Conservation (phyloP, 2,113 vertebrate genomes). For the Phylloscopus whistleri region DNA sequence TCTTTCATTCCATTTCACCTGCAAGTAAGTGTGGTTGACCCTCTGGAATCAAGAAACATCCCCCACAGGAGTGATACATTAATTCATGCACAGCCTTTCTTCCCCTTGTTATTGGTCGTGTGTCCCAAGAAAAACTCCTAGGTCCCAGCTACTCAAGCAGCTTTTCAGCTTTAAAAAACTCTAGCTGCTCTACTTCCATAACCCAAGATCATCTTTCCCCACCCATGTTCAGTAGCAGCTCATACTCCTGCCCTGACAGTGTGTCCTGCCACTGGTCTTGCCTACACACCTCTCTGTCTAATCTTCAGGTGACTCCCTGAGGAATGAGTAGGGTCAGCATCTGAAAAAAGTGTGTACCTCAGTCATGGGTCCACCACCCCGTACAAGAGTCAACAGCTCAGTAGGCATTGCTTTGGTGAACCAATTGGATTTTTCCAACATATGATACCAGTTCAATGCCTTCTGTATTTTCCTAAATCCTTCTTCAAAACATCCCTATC, state of each 20-base stretch:
- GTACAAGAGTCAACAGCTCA: background rate
- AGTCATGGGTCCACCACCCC: too few species aligned
- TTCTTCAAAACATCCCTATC: background rate
- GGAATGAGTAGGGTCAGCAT: background rate
- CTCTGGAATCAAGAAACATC: background rate
- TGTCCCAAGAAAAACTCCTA: background rate
- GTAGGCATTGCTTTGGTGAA: background rate
- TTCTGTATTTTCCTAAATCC: background rate
- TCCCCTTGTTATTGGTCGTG: accelerated
- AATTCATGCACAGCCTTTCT: background rate
- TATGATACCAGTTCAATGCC: background rate
- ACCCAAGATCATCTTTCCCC: background rate
- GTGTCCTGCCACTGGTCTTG: background rate
- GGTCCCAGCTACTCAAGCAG: background rate
- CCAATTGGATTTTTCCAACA: background rate
- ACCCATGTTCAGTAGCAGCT: background rate
- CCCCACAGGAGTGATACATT: background rate
- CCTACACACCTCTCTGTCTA: background rate
- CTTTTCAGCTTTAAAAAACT: background rate
- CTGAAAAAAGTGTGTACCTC: background rate
- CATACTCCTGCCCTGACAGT: background rate
- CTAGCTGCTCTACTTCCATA: background rate
- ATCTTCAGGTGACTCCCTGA: background rate
- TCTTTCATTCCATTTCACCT: background rate
- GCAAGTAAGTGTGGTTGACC: background rate